These are phyloP conservation scores for Stichopus chloronotus DNA, from an alignment of 35 echinoderm and acorn worm species.

Conservation along the genomic window DNA sequence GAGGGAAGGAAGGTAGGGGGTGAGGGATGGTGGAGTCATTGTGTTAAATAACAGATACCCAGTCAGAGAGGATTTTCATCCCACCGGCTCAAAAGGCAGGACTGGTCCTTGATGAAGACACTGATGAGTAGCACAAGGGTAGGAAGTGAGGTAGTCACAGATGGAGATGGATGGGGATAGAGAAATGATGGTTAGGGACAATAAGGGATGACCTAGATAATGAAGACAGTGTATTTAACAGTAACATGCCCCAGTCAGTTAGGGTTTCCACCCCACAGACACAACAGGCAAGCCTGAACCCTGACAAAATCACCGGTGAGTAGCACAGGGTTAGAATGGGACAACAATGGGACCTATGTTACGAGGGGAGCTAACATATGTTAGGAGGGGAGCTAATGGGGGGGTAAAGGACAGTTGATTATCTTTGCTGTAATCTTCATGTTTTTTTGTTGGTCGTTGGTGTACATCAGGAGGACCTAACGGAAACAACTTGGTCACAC, in stretches of 20 bases:
- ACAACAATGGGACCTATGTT: too few relatives aligned
- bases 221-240: slow-evolving; percentile 27
- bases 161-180: slow-evolving; percentile 32
- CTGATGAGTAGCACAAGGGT: background rate
- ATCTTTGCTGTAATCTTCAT: too few relatives aligned
- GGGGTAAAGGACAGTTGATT: background rate
- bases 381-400: too few relatives aligned
- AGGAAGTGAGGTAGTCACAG: slow-evolving; percentile 10
- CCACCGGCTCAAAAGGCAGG: background rate
- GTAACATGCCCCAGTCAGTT: slow-evolving; percentile 66
- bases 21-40: background rate
- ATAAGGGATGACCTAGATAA: slow-evolving; percentile 19
- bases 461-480: too few relatives aligned
- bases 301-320: slow-evolving; percentile 31
- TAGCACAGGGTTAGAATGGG: background rate
- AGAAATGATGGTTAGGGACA: slow-evolving; percentile 52
- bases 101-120: background rate
- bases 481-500: too few relatives aligned
- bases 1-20: background rate
- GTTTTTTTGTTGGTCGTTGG: too few relatives aligned
- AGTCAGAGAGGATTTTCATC: background rate
- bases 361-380: background rate
- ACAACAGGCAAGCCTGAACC: slow-evolving; percentile 68
- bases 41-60: background rate
- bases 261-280: slow-evolving; percentile 77